Evolutionary conservation across 2,888 invertebrate genomes (phyloP).

Genomic region (Lasioglossum zephyrum): DNA sequence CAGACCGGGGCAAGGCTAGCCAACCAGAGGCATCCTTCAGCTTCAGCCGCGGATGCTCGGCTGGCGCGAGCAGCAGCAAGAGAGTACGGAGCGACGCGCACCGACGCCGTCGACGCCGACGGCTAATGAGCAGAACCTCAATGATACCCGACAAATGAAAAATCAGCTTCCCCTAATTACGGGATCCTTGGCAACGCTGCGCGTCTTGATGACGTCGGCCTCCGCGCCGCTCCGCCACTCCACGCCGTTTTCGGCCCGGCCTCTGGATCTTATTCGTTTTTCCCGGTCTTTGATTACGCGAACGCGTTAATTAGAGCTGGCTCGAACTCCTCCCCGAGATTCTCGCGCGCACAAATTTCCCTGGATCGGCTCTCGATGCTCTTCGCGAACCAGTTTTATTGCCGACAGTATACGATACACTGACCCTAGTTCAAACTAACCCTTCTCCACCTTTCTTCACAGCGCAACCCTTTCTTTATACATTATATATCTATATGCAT

Average conservation of each 20-base stretch:
- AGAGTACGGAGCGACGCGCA: slow-evolving; percentile 30
- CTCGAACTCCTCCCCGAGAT: slow-evolving; percentile 25
- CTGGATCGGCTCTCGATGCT: slow-evolving; percentile 7
- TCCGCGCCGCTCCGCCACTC: neutral
- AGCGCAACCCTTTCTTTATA: neutral
- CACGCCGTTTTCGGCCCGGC: slow-evolving; percentile 50
- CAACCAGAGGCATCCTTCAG: slow-evolving; percentile 75
- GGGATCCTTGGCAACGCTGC: slow-evolving; percentile 60
- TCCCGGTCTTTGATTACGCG: slow-evolving; percentile 47
- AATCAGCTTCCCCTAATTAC: slow-evolving; percentile 71
- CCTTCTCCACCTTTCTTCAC: neutral
- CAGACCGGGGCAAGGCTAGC: slow-evolving; percentile 71
- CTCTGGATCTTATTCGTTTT: slow-evolving; percentile 55
- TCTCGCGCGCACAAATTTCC: neutral
- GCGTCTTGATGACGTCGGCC: slow-evolving; percentile 56
- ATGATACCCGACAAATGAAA: slow-evolving; percentile 68
- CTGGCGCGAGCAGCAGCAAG: slow-evolving; percentile 29
- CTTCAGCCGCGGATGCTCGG: slow-evolving; percentile 55
- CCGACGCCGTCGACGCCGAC: slow-evolving; percentile 60
- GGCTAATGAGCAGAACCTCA: slow-evolving; percentile 69
- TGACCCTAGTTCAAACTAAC: neutral
- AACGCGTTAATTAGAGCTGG: slow-evolving; percentile 53
- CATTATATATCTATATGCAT: no score
- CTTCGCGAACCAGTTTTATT: neutral
- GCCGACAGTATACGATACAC: neutral